These are phyloP conservation scores for Vulpes lagopus DNA, from an alignment of 2,113 vertebrate species.

Conservation along the genomic window DNA sequence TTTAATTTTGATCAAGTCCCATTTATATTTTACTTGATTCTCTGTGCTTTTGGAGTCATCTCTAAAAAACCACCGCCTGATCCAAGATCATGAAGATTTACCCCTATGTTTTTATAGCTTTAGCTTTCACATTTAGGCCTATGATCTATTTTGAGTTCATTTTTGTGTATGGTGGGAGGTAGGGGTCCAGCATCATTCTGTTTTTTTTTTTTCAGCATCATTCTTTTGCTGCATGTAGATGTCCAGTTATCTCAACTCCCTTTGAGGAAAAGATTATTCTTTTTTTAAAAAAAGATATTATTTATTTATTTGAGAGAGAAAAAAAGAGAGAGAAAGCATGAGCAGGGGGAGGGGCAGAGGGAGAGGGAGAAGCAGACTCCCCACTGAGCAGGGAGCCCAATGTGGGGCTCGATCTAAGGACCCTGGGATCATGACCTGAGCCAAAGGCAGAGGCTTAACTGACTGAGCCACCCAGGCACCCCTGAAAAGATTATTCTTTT, in stretches of 20 bases:
- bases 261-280: neutral
- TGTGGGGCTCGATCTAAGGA: too few species aligned
- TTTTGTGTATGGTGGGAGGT: neutral
- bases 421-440: too few species aligned
- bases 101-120: neutral
- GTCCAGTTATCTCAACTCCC: neutral
- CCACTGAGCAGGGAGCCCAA: too few species aligned
- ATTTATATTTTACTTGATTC: neutral
- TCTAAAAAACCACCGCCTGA: neutral
- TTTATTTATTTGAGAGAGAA: too few species aligned
- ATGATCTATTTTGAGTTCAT: neutral
- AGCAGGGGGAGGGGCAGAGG: too few species aligned
- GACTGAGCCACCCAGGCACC: too few species aligned
- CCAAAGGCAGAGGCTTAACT: too few species aligned
- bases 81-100: neutral
- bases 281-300: neutral
- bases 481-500: neutral
- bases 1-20: neutral
- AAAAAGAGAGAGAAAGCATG: too few species aligned
- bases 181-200: neutral
- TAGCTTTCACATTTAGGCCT: neutral
- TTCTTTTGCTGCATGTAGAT: neutral
- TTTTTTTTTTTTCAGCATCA: neutral
- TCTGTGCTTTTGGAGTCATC: neutral
- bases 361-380: too few species aligned